Conservation (phyloP, 1,140 invertebrate species). For the Melitaea cinxia region DNA sequence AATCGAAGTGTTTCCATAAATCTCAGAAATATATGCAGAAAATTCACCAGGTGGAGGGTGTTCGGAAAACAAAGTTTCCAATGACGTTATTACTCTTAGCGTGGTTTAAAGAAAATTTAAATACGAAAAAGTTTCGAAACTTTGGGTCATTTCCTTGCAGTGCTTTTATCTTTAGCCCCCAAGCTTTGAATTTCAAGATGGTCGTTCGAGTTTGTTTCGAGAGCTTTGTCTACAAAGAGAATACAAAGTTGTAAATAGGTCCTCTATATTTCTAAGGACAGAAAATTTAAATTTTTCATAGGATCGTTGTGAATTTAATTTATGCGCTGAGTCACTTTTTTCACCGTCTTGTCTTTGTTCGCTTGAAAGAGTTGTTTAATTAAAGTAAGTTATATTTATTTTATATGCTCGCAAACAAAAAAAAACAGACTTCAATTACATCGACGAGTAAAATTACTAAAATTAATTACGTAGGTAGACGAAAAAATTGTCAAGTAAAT, state of each 20-base stretch:
- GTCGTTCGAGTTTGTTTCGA: conserved; percentile 35
- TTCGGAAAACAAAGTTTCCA: not conserved
- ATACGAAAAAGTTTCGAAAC: conserved; percentile 37
- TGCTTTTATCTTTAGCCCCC: conserved; percentile 37
- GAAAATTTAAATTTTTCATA: conserved; percentile 7
- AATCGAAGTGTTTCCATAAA: not conserved
- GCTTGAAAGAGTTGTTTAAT: conserved; percentile 4
- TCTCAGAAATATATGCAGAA: not conserved
- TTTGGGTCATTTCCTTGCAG: conserved; percentile 37
- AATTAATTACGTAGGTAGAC: too few species aligned
- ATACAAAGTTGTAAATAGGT: conserved; percentile 41
- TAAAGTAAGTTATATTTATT: not conserved
- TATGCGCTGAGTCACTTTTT: conserved; percentile 4
- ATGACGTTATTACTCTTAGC: conserved; percentile 25
- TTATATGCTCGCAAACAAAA: too few species aligned
- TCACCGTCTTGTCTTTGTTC: not conserved
- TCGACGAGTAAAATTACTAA: too few species aligned
- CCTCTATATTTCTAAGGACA: conserved; percentile 29
- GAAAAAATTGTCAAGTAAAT: too few species aligned
- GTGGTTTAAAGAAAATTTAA: conserved; percentile 32
- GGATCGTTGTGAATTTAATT: conserved; percentile 6
- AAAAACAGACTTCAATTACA: too few species aligned
- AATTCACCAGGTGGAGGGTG: not conserved
- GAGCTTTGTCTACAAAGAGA: conserved; percentile 40
- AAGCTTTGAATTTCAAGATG: conserved; percentile 39